Conservation (phyloP, 2,888 invertebrate species). For the Myathropa florea region DNA sequence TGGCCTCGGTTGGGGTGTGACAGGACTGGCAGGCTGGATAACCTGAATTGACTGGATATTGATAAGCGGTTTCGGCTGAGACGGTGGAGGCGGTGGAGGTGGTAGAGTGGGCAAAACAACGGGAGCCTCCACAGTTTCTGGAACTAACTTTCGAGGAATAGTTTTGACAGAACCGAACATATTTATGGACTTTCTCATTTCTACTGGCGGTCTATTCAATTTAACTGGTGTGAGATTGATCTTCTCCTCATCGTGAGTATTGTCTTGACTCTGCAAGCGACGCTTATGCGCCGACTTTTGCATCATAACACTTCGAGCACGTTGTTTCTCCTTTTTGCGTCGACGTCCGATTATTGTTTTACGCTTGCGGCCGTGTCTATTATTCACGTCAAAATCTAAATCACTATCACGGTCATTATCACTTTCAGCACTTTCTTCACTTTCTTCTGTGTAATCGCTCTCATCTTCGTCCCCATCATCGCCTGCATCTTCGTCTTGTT, state of each 20-base stretch:
- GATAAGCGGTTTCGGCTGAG: slow-evolving; percentile 20
- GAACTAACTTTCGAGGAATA: slow-evolving; percentile 70
- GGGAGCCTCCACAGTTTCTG: slow-evolving; percentile 53
- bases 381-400: slow-evolving; percentile 84
- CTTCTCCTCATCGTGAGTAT: slow-evolving; percentile 44
- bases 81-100: not conserved
- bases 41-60: slow-evolving; percentile 56
- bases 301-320: slow-evolving; percentile 48
- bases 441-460: slow-evolving; percentile 81
- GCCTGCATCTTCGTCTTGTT: slow-evolving; percentile 76
- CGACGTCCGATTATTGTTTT: slow-evolving; percentile 70
- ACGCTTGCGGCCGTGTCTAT: slow-evolving; percentile 77
- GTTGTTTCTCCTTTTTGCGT: slow-evolving; percentile 62
- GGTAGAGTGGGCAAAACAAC: not conserved
- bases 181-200: slow-evolving; percentile 16
- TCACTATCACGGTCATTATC: slow-evolving; percentile 84
- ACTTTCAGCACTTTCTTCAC: slow-evolving; percentile 79
- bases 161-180: slow-evolving; percentile 12
- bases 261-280: slow-evolving; percentile 63
- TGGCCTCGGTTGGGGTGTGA: slow-evolving; percentile 10
- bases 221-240: slow-evolving; percentile 30
- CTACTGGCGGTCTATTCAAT: slow-evolving; percentile 45
- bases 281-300: slow-evolving; percentile 50
- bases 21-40: slow-evolving; percentile 31
- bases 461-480: slow-evolving; percentile 79